Evolutionary conservation across 2,797 vertebrate genomes (phyloP), one percentile per base, ranked within the genome.

Genomic region (Octomys mimax): DNA sequence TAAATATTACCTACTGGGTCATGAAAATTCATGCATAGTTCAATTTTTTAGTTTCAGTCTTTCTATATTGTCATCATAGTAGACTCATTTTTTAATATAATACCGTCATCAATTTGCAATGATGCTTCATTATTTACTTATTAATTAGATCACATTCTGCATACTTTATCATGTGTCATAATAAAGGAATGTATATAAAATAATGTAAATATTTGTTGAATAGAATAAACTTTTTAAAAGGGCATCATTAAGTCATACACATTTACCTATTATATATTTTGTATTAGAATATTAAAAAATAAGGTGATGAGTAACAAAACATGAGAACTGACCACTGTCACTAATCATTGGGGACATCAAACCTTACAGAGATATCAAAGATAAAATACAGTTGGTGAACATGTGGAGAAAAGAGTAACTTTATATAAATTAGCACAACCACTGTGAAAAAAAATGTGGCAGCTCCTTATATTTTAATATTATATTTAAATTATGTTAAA

Each of bases 201-300:
- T 57, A 0, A n/a, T 9, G 13, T 78, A 90, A 92, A 87, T 81
- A 39, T 87, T 90, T 75, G 39, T 70, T 77, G 13, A 89, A 36
- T 49, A 59, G 49, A 78, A 64, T n/a, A 81, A 1, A 33, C 5
- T 77, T 26, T 79, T 82, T 78, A 81, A 82, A 80, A 62, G 24
- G n/a, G 5, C 11, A 62, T 77, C 33, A 75, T 81, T 94, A 73
- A 83, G 42, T 87, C 14, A 39, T 80, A 86, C 79, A 11, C 5
- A 68, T 92, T 93, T 80, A 64, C 54, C 59, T 83, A 24, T 57
- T 93, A 52, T 81, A 49, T 84, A 85, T 78, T 81, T 97, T 85
- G 33, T 93, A 21, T 31, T 46, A 81, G 57, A 31, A 28, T 84
- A 0, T 54, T 39, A 64, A 79, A 91, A 87, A 22, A 68, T n/a